These are phyloP conservation scores for Carterocephalus palaemon DNA, from an alignment of 2,888 invertebrate species.

Conservation along the genomic window DNA sequence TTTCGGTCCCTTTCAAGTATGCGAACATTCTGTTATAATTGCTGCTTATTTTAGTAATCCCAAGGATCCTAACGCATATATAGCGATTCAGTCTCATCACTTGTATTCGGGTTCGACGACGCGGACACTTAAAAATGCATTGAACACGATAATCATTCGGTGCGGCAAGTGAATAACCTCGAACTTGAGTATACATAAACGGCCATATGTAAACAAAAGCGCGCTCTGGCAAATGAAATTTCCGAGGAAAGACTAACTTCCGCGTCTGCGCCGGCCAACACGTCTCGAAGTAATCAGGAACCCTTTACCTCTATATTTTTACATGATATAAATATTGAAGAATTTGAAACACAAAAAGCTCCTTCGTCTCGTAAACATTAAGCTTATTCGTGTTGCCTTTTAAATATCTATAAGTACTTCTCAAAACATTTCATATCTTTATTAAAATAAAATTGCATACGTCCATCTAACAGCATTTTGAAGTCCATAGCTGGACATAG, in stretches of 20 bases:
- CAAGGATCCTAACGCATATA: no score
- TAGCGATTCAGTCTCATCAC: no score
- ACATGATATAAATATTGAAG: no score
- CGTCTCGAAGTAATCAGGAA: conserved; percentile 42
- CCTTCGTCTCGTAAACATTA: no score
- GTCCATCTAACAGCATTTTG: no score
- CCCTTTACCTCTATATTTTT: background rate
- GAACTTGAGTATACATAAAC: conserved; percentile 66
- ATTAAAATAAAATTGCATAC: no score
- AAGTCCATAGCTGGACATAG: no score
- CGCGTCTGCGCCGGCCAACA: conserved; percentile 49
- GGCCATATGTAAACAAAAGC: conserved; percentile 61
- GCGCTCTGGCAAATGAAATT: conserved; percentile 58
- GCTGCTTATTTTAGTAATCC: background rate
- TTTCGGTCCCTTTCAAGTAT: conserved; percentile 18
- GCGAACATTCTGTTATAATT: conserved; percentile 16
- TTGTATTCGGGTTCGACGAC: no score
- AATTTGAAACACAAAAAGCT: no score
- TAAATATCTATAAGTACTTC: no score
- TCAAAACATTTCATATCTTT: no score
- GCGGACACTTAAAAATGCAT: conserved; percentile 12
- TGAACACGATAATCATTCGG: conserved; percentile 11
- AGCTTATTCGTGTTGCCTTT: no score
- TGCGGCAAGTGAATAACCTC: conserved; percentile 52
- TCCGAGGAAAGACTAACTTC: conserved; percentile 58